Base-by-base conservation (phyloP, 2,113 vertebrate species). In the Malurus alboscapulatus region DNA sequence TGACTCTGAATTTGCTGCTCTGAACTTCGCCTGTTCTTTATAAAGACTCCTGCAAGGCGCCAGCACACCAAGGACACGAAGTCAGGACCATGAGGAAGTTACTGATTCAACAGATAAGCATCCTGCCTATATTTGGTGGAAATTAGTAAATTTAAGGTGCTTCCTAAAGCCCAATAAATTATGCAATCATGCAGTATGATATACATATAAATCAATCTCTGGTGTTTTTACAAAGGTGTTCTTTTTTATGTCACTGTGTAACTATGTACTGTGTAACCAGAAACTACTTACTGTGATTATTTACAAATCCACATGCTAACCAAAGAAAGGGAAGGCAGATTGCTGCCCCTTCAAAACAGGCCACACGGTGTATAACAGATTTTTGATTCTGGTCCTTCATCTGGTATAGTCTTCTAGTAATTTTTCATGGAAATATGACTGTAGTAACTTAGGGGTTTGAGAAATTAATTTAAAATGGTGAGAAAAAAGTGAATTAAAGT, bases 21-120 rank as follows among this genome's bases (percentile, higher is more conserved):
- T 12, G 6, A 24, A 22, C 71, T 80, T 63, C 9, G 29, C 47
- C 74, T 34, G 34, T 2, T 79, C 7, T 1, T 71, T 59, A 3
- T 1, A 17, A 0, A 6, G 24, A 69, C n/a, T 93, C 57, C 12
- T 74, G 67, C 72, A 21, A 63, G 22, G 51, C 9, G 10, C 38
- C 14, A 24, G 57, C 53, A 1, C 44, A 9, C 11, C 25, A 0
- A 66, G 71, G 5, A 38, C 25, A 1, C 0, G 17, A 17, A 10
- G 51, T 21, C 25, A 16, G 36, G 29, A 34, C 66, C 24, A 2
- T 0, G 2, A 5, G 17, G 27, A 61, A 90, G 36, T 45, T n/a
- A 51, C 50, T 75, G 79, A 72, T 51, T 76, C 27, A 66, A 48
- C 18, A 45, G 57, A 86, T 24, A 57, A 69, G 42, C 63, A 69